Evolutionary conservation across 1,140 invertebrate genomes (phyloP).

Genomic region (Lasioglossum albipes): DNA sequence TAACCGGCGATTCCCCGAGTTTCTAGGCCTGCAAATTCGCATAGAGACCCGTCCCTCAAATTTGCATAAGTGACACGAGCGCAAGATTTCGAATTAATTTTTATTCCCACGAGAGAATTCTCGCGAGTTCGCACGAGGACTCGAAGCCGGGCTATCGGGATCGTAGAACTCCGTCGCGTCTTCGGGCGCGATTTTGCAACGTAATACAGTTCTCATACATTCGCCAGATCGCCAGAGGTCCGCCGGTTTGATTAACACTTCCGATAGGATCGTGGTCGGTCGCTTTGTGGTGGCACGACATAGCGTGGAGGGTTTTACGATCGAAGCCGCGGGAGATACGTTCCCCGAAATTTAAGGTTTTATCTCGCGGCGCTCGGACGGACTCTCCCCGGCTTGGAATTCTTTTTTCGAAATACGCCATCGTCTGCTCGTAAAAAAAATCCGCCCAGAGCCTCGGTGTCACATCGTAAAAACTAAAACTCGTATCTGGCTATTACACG

Average conservation of each 20-base stretch:
- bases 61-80: too few species aligned
- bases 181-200: not conserved
- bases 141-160: not conserved
- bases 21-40: too few species aligned
- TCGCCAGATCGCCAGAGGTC: conserved; percentile 2
- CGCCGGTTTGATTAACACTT: conserved; percentile 52
- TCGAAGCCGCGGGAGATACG: conserved; percentile 44
- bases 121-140: not conserved
- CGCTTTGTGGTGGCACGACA: conserved; percentile 32
- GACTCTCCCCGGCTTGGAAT: conserved; percentile 16
- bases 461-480: conserved; percentile 54
- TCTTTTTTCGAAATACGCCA: conserved; percentile 51
- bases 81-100: too few species aligned
- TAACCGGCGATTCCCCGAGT: too few species aligned
- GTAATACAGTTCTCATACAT: not conserved
- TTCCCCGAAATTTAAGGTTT: conserved; percentile 58
- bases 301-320: conserved; percentile 55
- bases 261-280: conserved; percentile 21
- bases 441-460: conserved; percentile 16
- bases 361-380: conserved; percentile 42
- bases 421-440: conserved; percentile 55
- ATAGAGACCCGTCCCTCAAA: too few species aligned
- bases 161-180: not conserved
- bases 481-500: conserved; percentile 14
- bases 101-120: too few species aligned